Conservation (phyloP, 2,888 invertebrate genomes). For the Chydorus sphaericus region DNA sequence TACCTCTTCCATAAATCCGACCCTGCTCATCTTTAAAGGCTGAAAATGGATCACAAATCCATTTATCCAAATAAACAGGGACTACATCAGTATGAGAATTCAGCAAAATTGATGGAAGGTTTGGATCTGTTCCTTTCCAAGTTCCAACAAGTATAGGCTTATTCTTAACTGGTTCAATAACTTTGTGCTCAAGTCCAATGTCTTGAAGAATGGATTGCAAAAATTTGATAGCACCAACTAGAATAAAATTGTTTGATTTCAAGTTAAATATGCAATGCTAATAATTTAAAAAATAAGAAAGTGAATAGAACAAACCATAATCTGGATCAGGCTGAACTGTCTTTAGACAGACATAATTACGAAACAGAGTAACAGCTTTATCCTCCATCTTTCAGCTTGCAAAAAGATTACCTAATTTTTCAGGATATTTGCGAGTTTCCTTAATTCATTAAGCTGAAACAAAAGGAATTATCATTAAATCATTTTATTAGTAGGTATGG, state of each 20-base stretch:
- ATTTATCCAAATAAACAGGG: slow-evolving; percentile 80
- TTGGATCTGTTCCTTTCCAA: slow-evolving; percentile 59
- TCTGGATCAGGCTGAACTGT: slow-evolving; percentile 75
- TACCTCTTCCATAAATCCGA: slow-evolving; percentile 71
- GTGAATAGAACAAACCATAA: too few species aligned
- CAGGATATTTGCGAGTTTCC: too few species aligned
- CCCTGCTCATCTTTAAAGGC: slow-evolving; percentile 72
- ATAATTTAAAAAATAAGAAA: too few species aligned
- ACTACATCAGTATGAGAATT: slow-evolving; percentile 97
- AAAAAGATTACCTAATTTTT: too few species aligned
- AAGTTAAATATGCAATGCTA: too few species aligned
- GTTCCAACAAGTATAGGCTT: slow-evolving; percentile 73
- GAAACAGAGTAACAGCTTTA: slow-evolving; percentile 55
- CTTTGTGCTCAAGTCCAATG: slow-evolving; percentile 46
- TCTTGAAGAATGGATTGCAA: slow-evolving; percentile 54
- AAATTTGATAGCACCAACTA: slow-evolving; percentile 59
- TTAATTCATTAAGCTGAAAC: too few species aligned
- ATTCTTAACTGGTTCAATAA: slow-evolving; percentile 42
- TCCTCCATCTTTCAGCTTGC: slow-evolving; percentile 21
- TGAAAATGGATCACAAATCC: slow-evolving; percentile 78
- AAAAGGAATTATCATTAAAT: too few species aligned
- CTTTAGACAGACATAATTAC: slow-evolving; percentile 70
- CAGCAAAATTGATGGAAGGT: slow-evolving; percentile 55
- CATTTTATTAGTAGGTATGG: too few species aligned
- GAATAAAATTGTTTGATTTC: background rate